Evolutionary conservation across 2,113 vertebrate species (phyloP), one percentile per base, ranked within the genome.

Genomic region (Corythornis cristatus): DNA sequence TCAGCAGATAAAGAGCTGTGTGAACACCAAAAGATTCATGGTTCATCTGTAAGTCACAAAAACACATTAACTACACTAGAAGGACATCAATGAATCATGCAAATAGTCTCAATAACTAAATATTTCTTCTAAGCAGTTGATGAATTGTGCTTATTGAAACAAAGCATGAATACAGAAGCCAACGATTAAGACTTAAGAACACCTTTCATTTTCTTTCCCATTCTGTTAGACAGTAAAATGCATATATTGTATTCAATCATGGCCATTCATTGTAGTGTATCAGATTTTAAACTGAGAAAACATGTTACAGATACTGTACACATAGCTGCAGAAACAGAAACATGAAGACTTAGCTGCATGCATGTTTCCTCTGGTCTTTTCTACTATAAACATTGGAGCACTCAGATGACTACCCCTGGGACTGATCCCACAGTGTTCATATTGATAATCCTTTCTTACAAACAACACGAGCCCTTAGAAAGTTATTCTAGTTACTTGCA

Each of bases 91-190:
- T 13, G 11, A 70, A 78, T 5, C 64, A 61, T 73, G 45, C 58
- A 86, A 86, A 48, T 68, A 89, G 53, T 78, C 77, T 80, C 93
- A 93, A 53, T 95, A 96, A 86, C 70, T 72, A 86, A 96, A 68
- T 70, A 60, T 53, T 93, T 88, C 91, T 93, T 91, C 50, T 65
- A 91, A 96, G 51, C 64, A 94, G 70, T 7, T 90, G 64, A 91
- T 84, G 20, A 93, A 86, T 86, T 93, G 84, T 7, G 3, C 40
- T 75, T 90, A 75, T 71, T 91, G 83, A 91, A 89, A 91, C 72
- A 93, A 89, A 81, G 57, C 46, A 40, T 68, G 74, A 78, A 78
- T 22, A 66, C 48, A 90, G 78, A 93, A 93, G 10, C 23, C 65
- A 89, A 26, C 91, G 71, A 92, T 82, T 90, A 88, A 95, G 58